Percentiles rank a stretch among this genome's conserved stretches.
phyloP scores from a whole-genome alignment of 2,888 invertebrate genomes.

The Salticus scenicus region DNA sequence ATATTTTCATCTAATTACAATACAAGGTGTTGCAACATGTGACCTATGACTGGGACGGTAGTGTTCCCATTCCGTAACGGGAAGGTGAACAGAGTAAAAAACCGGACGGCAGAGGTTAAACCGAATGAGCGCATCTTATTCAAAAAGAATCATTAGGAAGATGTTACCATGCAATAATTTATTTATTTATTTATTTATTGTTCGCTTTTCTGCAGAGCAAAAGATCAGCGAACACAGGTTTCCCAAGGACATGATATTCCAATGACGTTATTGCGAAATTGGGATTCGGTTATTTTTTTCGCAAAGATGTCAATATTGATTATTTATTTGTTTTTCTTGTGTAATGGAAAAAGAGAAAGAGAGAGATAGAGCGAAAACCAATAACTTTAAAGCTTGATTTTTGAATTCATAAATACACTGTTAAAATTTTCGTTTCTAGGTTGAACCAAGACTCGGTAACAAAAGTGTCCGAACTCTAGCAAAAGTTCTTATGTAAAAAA shows the following conservation, averaged over 20 bases:
- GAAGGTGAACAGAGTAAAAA: not conserved
- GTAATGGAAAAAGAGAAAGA: no score
- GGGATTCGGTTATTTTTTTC: no score
- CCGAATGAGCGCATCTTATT: not conserved
- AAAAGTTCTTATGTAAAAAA: no score
- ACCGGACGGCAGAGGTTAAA: not conserved
- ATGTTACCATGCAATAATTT: not conserved
- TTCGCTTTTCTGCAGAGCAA: not conserved
- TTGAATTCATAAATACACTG: no score
- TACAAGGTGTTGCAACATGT: not conserved
- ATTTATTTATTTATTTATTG: not conserved
- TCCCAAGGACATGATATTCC: not conserved
- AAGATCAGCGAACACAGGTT: not conserved
- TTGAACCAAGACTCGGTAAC: no score
- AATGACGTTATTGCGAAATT: no score
- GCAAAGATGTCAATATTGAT: no score
- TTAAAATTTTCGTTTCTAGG: no score
- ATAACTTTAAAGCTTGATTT: no score
- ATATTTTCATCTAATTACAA: not conserved
- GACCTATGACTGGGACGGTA: conserved; percentile 8
- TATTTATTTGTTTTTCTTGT: no score
- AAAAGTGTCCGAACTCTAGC: no score
- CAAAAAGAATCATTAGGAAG: conserved; percentile 19
- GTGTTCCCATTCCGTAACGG: not conserved
- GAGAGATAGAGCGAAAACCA: no score